These are phyloP conservation scores for Drosophila infuscata DNA, from an alignment of 2,888 invertebrate species.

Conservation along the genomic window DNA sequence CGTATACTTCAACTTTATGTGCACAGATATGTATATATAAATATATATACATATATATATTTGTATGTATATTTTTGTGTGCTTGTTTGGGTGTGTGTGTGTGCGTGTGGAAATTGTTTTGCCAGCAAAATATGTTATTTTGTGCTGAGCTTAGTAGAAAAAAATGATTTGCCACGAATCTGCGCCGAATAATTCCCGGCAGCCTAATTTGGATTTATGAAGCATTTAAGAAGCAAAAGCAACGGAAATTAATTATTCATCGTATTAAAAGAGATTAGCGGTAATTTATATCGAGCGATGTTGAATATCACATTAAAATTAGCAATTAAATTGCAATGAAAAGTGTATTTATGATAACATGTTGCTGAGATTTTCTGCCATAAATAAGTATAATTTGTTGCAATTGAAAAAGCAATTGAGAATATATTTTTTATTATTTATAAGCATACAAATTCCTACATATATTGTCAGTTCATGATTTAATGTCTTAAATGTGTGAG, in stretches of 20 bases:
- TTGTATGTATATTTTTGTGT: neutral
- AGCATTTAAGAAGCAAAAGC: conserved; percentile 37
- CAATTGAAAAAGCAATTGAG: neutral
- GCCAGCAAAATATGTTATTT: conserved; percentile 48
- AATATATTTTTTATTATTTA: neutral
- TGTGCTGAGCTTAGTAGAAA: conserved; percentile 38
- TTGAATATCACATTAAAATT: conserved; percentile 8
- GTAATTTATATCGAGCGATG: conserved; percentile 35
- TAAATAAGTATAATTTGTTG: neutral
- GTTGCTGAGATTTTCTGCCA: neutral
- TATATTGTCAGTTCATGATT: neutral
- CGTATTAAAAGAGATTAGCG: conserved; percentile 42
- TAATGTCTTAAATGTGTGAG: neutral
- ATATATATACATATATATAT: neutral
- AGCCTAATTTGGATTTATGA: conserved; percentile 42
- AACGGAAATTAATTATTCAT: conserved; percentile 34
- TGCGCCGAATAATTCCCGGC: conserved; percentile 24
- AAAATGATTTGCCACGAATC: conserved; percentile 30
- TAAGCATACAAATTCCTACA: neutral
- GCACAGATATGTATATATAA: neutral
- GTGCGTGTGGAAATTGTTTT: conserved; percentile 33
- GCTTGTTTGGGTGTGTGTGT: neutral
- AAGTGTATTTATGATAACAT: neutral
- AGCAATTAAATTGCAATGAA: neutral
- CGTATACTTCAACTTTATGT: conserved; percentile 46